Evolutionary conservation across 2,888 invertebrate species (phyloP).

Genomic region (Portevinia maculata): DNA sequence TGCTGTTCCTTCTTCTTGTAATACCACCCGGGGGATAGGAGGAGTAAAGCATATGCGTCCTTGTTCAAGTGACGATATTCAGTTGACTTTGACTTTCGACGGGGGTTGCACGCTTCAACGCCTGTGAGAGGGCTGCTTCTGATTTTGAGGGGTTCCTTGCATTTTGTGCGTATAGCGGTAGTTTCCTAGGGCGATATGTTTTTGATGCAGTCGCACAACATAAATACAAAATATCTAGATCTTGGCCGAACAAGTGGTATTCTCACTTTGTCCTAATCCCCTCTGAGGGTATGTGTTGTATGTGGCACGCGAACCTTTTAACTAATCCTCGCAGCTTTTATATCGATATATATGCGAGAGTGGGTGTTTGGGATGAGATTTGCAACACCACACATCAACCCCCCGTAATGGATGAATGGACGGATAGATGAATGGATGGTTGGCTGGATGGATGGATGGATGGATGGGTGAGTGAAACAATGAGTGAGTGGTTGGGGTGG

Average conservation of each 20-base stretch:
- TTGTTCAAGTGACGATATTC: constrained; percentile 69
- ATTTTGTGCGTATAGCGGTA: constrained; percentile 37
- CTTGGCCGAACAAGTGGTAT: constrained; percentile 70
- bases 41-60: constrained; percentile 64
- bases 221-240: constrained; percentile 72
- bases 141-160: constrained; percentile 35
- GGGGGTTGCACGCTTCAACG: constrained; percentile 81
- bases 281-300: constrained; percentile 42
- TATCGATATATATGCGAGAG: constrained; percentile 46
- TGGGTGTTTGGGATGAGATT: constrained; percentile 27
- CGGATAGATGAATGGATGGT: constrained; percentile 59
- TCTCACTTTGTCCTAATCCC: constrained; percentile 67
- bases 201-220: constrained; percentile 71
- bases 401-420: constrained; percentile 68
- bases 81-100: constrained; percentile 70
- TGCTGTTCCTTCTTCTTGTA: constrained; percentile 39
- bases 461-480: constrained; percentile 67
- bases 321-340: constrained; percentile 64
- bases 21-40: constrained; percentile 57
- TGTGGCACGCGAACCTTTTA: constrained; percentile 72
- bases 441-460: constrained; percentile 51
- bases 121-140: constrained; percentile 76
- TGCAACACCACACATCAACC: background rate
- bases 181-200: constrained; percentile 43
- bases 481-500: constrained; percentile 50